phyloP scores from a whole-genome alignment of 2,797 vertebrate genomes.

The Peromyscus aztecus region DNA sequence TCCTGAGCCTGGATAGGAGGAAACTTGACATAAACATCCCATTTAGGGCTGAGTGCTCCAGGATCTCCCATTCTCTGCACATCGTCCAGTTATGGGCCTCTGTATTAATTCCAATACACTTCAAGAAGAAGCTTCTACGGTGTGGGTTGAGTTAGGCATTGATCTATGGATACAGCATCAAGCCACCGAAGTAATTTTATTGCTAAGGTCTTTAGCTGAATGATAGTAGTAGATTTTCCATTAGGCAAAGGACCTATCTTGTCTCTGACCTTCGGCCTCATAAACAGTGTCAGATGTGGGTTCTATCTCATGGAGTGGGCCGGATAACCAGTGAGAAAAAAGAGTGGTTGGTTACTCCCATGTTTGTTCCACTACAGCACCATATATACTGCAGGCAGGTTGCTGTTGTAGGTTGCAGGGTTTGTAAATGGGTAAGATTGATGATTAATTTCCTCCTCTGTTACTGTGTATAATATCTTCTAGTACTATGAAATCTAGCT shows the following conservation, averaged over 20 bases:
- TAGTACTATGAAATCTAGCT: background rate
- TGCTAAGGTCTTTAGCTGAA: background rate
- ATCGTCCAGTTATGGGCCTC: background rate
- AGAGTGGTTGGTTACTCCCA: background rate
- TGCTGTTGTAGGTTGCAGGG: background rate
- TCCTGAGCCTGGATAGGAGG: background rate
- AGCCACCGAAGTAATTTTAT: background rate
- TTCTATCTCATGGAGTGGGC: background rate
- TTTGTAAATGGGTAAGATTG: background rate
- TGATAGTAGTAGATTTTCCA: background rate
- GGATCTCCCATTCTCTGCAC: too few relatives aligned
- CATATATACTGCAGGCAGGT: background rate
- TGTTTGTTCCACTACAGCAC: too few relatives aligned
- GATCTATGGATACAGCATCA: background rate
- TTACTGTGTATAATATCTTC: background rate
- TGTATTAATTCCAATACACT: background rate
- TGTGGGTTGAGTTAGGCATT: background rate
- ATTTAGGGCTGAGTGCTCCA: background rate
- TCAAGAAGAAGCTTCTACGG: too few relatives aligned
- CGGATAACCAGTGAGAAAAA: too few relatives aligned
- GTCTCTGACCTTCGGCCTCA: background rate
- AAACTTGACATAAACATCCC: background rate
- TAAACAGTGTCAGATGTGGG: background rate
- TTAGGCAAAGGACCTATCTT: too few relatives aligned
- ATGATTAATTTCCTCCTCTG: background rate